A percentile compares a stretch with the other conserved stretches of the same genome.
These are phyloP conservation scores for Buphagus erythrorhynchus DNA, from an alignment of 2,797 vertebrate genomes.

Conservation along the genomic window DNA sequence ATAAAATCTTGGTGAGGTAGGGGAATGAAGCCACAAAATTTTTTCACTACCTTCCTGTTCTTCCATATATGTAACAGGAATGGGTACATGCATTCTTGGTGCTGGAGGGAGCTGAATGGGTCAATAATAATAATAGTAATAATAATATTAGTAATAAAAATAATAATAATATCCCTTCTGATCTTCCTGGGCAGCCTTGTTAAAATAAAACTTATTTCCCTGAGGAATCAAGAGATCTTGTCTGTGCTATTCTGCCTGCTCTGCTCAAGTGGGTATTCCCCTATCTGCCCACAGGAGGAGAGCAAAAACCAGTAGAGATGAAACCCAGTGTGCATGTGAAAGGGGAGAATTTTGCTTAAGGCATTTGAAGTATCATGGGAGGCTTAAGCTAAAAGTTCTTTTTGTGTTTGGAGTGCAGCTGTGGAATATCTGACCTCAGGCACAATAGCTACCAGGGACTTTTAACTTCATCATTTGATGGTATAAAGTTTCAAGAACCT, in stretches of 20 bases:
- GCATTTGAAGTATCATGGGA: slow-evolving; percentile 2
- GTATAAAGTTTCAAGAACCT: slow-evolving; percentile 58
- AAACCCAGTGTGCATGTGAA: background rate
- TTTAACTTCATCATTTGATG: background rate
- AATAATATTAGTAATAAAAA: rapidly evolving
- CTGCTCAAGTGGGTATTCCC: background rate
- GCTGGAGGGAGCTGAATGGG: background rate
- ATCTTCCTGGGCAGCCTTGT: background rate
- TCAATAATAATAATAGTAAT: background rate
- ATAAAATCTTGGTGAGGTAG: background rate
- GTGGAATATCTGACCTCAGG: slow-evolving; percentile 56
- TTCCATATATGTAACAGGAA: background rate
- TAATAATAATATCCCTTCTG: background rate
- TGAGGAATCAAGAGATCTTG: background rate
- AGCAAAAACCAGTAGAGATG: background rate
- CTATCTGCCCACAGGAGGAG: background rate
- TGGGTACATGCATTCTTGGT: background rate
- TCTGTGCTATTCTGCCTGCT: background rate
- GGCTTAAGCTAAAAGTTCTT: slow-evolving; percentile 54
- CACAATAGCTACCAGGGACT: slow-evolving; percentile 8
- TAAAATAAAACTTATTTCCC: background rate
- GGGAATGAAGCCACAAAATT: background rate
- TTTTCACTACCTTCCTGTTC: background rate
- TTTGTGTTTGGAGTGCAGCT: slow-evolving; percentile 64
- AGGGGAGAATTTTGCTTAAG: slow-evolving; percentile 33